Base-by-base conservation (phyloP, 2,888 invertebrate genomes). In the Archaeoteleia sp. region DNA sequence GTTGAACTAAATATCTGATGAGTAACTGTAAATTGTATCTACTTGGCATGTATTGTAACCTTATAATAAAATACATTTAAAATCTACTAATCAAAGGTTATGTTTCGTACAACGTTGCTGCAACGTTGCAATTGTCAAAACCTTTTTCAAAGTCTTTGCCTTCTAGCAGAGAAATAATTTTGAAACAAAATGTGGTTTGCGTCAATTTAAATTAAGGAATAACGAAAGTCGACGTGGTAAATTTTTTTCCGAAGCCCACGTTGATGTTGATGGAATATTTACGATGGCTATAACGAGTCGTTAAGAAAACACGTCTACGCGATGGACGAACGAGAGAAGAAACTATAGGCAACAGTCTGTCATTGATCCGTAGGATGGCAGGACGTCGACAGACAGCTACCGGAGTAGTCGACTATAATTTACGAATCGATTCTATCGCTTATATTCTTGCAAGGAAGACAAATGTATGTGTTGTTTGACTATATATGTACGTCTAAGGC, bases 341-440 rank as follows among this genome's bases (percentile, higher is more conserved):
- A 60, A 63, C 68, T 69, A 60, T 65, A 68, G 68, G 58, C 68
- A 65, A 69, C 68, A 69, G 68, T 69, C 68, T 69, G 63, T 65
- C 68, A 69, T 69, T 69, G 68, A 69, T 69, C 68, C 63, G 46
- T 60, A 51, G 68, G 51, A 54, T 61, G 57, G 68, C 62, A 68
- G 68, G 60, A 68, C 63, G 68, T 68, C 68, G 68, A 68, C 68
- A 63, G 68, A 68, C 68, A 63, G 68, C 68, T 68, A 68, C 68
- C 68, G 60, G 55, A 65, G 68, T 69, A 65, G 65, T 69, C 68
- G 68, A 51, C 68, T 69, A 69, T 60, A 69, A 69, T 69, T 69
- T 69, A 69, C 68, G 68, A 69, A 69, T 69, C 65, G 68, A 65
- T 65, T 51, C 60, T 55, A 69, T 69, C 68, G 68, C 63, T 60